These are phyloP conservation scores for Aleiodes leptofemur DNA, from an alignment of 2,888 invertebrate species.

Conservation along the genomic window DNA sequence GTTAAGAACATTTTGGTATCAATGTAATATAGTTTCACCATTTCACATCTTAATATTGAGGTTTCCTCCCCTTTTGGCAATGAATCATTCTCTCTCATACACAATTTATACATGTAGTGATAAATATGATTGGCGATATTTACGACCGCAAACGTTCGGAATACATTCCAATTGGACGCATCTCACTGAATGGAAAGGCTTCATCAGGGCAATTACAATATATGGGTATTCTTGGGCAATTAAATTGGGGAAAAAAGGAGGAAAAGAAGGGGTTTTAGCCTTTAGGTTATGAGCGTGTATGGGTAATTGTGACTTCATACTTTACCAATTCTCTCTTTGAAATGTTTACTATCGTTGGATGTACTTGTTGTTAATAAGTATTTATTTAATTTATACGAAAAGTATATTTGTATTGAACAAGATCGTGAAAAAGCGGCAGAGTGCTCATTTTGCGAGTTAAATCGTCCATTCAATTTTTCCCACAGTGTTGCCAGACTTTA, in stretches of 20 bases:
- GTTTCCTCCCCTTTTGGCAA: constrained; percentile 9
- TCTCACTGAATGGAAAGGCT: background rate
- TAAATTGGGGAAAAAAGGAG: constrained; percentile 40
- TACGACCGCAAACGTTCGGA: constrained; percentile 34
- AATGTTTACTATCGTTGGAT: too few species aligned
- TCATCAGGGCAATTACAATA: constrained; percentile 26
- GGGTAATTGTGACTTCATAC: too few species aligned
- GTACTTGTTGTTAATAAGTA: too few species aligned
- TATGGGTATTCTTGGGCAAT: constrained; percentile 4
- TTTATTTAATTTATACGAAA: too few species aligned
- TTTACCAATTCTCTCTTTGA: too few species aligned
- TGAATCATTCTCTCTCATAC: constrained; percentile 29
- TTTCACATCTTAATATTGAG: constrained; percentile 42
- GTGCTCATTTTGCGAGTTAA: too few species aligned
- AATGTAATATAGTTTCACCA: constrained; percentile 11
- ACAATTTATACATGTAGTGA: constrained; percentile 40
- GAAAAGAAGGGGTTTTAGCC: constrained; percentile 30
- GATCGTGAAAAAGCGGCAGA: too few species aligned
- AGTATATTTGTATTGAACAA: too few species aligned
- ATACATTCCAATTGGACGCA: too few species aligned
- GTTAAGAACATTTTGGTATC: constrained; percentile 4
- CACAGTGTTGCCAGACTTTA: too few species aligned
- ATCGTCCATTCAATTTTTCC: too few species aligned
- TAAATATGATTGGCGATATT: constrained; percentile 45
- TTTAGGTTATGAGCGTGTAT: too few species aligned